Evolutionary conservation across 2,113 vertebrate species (phyloP).

Genomic region (Plestiodon gilberti): DNA sequence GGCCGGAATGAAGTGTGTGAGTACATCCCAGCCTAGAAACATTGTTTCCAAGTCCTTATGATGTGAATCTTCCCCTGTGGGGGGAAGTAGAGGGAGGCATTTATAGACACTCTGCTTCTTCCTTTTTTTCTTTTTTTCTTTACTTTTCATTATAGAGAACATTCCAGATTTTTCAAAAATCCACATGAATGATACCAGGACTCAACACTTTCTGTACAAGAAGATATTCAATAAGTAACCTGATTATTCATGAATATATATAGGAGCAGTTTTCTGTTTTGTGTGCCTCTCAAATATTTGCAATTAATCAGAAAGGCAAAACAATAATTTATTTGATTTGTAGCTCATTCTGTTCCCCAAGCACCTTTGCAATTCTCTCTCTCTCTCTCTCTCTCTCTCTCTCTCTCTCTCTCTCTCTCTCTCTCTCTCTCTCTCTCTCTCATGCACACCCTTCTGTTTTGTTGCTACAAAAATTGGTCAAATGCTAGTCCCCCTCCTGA

Average conservation of each 20-base stretch:
- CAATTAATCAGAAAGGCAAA: background rate
- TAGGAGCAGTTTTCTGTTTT: background rate
- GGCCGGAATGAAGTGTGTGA: too few species aligned
- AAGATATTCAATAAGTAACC: background rate
- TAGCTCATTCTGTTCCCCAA: background rate
- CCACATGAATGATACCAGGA: background rate
- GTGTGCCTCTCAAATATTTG: slow-evolving; percentile 1
- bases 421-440: too few species aligned
- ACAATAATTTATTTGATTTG: background rate
- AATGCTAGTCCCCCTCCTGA: too few species aligned
- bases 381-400: too few species aligned
- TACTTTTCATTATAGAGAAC: rapidly evolving
- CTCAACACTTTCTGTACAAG: background rate
- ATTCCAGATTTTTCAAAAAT: background rate
- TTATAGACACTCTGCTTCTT: rapidly evolving
- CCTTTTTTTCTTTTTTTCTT: rapidly evolving
- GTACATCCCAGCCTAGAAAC: too few species aligned
- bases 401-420: too few species aligned
- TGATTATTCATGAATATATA: background rate
- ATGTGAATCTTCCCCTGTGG: too few species aligned
- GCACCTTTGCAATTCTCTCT: too few species aligned
- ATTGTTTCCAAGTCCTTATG: too few species aligned
- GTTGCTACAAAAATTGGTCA: too few species aligned
- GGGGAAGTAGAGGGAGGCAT: too few species aligned
- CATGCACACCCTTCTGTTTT: too few species aligned